Conservation (phyloP, 2,113 vertebrate genomes). For the Micromys minutus region DNA sequence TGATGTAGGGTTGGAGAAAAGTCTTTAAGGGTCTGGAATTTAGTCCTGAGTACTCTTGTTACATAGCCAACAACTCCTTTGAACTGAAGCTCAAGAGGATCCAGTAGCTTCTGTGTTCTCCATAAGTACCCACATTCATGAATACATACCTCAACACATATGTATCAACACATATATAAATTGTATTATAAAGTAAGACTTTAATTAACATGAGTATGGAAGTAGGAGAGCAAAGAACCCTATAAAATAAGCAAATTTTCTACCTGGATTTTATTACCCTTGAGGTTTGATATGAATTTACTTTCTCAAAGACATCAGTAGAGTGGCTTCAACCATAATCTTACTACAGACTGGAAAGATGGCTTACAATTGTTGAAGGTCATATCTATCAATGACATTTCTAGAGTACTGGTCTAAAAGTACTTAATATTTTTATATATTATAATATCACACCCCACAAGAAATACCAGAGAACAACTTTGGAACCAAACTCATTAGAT, state of each 20-base stretch:
- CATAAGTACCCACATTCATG: neutral
- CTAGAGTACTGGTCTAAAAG: neutral
- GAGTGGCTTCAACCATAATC: neutral
- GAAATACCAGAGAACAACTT: neutral
- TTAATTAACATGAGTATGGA: neutral
- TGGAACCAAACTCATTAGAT: fast-evolving
- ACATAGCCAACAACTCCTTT: neutral
- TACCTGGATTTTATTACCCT: neutral
- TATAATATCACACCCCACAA: neutral
- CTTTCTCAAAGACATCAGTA: neutral
- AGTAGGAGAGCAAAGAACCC: neutral
- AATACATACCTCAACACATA: neutral
- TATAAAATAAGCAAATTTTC: neutral
- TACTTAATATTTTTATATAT: neutral
- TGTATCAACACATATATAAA: neutral
- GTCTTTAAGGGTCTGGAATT: too few relatives aligned
- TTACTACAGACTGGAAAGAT: neutral
- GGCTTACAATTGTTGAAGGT: neutral
- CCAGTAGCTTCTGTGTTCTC: neutral
- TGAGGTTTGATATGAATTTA: neutral
- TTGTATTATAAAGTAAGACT: neutral
- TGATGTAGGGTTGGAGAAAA: neutral
- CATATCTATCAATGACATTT: neutral
- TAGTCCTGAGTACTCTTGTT: neutral
- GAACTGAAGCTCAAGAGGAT: neutral